phyloP scores from a whole-genome alignment of 2,888 invertebrate genomes.

The Eurois occulta region DNA sequence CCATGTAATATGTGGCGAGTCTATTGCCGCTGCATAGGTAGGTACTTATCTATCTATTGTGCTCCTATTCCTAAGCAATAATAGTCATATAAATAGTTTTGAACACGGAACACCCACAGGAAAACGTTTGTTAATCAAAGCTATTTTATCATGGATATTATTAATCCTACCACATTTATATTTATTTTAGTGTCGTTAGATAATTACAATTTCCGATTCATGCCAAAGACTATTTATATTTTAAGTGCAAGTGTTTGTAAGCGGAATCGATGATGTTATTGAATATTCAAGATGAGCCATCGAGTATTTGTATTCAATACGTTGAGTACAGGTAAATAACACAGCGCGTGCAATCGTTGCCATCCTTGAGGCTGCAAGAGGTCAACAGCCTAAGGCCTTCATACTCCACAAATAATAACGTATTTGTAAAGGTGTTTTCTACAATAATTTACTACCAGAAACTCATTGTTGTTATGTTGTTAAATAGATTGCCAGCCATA shows the following conservation, averaged over 20 bases:
- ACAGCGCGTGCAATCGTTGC: constrained; percentile 59
- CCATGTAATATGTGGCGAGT: background rate
- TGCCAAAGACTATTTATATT: constrained; percentile 40
- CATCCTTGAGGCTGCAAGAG: constrained; percentile 71
- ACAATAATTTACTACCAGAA: constrained; percentile 65
- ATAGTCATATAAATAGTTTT: background rate
- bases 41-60: background rate
- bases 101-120: background rate
- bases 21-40: background rate
- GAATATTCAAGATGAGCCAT: constrained; percentile 65
- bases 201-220: constrained; percentile 28
- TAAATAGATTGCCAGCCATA: constrained; percentile 57
- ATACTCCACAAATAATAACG: constrained; percentile 70
- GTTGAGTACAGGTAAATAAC: constrained; percentile 64
- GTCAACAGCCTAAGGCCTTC: constrained; percentile 73
- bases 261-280: constrained; percentile 56
- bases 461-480: constrained; percentile 64
- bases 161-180: background rate
- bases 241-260: constrained; percentile 57
- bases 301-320: constrained; percentile 69
- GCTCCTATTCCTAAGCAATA: background rate
- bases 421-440: constrained; percentile 74
- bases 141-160: background rate
- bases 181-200: background rate
- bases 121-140: background rate